A percentile compares a stretch with the other conserved stretches of the same genome.
phyloP scores from a whole-genome alignment of 2,888 invertebrate genomes.

The Epiperipatus broadwayi region DNA sequence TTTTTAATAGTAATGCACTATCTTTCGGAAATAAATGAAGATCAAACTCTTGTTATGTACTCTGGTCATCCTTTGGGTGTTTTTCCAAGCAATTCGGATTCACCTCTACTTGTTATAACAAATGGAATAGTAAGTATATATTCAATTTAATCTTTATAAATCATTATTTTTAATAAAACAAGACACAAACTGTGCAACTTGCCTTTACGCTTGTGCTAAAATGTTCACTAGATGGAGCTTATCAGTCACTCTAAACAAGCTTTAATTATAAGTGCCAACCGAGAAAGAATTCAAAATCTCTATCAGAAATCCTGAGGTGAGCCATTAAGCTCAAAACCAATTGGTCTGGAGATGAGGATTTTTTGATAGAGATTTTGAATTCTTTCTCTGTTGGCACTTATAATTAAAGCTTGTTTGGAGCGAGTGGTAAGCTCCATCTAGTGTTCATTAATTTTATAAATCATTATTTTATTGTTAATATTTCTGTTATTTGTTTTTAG shows the following conservation, averaged over 20 bases:
- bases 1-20: constrained; percentile 39
- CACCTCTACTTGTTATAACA: constrained; percentile 35
- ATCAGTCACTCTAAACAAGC: too few species aligned
- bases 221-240: too few species aligned
- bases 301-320: too few species aligned
- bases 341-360: too few species aligned
- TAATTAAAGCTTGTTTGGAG: too few species aligned
- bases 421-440: too few species aligned
- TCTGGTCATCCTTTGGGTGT: constrained; percentile 42
- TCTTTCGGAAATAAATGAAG: constrained; percentile 34
- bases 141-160: constrained; percentile 1
- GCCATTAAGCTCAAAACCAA: too few species aligned
- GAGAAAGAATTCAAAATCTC: too few species aligned
- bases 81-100: constrained; percentile 31
- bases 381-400: too few species aligned
- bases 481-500: constrained; percentile 21
- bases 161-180: constrained; percentile 5
- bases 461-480: constrained; percentile 4
- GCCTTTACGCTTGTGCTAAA: too few species aligned
- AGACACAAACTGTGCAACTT: background rate
- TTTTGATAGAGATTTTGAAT: too few species aligned
- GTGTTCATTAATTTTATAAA: constrained; percentile 5
- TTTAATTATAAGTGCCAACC: too few species aligned
- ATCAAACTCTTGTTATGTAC: constrained; percentile 39
- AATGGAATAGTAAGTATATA: constrained; percentile 38